A percentile compares a stretch with the other conserved stretches of the same genome.
phyloP scores from a whole-genome alignment of 2,113 vertebrate genomes.

The Ibidorhyncha struthersii region DNA sequence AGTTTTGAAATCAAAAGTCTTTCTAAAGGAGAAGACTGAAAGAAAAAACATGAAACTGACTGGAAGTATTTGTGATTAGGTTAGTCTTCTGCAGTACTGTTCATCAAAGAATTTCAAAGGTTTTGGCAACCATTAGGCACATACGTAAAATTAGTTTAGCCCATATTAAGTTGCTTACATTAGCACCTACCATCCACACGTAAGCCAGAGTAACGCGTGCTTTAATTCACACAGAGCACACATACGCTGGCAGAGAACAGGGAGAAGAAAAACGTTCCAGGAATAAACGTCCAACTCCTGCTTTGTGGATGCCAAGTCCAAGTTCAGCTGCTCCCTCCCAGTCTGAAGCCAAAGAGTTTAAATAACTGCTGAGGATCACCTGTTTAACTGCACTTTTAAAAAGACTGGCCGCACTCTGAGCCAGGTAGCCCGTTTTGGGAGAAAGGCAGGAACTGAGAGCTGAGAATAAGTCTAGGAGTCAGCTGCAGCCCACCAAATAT shows the following conservation, averaged over 20 bases:
- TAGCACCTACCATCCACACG: neutral
- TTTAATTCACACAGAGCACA: neutral
- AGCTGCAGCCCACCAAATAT: neutral
- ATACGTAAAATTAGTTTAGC: neutral
- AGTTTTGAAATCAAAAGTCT: neutral
- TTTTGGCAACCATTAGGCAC: neutral
- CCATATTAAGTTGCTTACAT: neutral
- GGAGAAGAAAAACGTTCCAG: neutral
- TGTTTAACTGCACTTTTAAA: neutral
- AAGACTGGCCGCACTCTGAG: neutral
- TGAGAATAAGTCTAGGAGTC: neutral
- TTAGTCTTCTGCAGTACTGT: neutral
- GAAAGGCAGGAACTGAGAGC: neutral
- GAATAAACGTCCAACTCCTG: neutral
- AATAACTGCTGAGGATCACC: neutral
- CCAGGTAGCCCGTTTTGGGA: neutral
- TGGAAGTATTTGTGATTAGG: neutral
- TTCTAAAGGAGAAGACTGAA: neutral
- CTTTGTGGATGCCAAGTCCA: neutral
- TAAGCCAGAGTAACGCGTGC: neutral
- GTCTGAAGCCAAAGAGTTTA: neutral
- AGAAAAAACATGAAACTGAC: neutral
- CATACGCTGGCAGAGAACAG: neutral
- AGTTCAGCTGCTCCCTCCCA: neutral
- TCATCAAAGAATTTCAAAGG: neutral